Evolutionary conservation across 2,888 invertebrate species (phyloP).

Genomic region (Pecten maximus): DNA sequence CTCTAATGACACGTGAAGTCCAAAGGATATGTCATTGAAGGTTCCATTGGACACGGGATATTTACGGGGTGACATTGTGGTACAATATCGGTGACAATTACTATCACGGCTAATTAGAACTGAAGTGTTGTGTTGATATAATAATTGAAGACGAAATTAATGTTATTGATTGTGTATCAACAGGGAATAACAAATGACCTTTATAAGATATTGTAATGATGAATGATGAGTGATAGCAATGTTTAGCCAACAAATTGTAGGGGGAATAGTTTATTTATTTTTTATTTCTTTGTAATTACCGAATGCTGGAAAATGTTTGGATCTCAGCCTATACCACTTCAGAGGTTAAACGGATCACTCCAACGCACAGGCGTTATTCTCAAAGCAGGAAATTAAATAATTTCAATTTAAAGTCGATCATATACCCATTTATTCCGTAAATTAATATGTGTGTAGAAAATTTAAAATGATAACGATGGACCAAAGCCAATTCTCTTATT

Average conservation of each 20-base stretch:
- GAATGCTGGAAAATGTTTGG: background rate
- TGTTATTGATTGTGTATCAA: background rate
- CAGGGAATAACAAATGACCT: background rate
- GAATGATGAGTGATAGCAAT: background rate
- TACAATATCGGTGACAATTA: too few species aligned
- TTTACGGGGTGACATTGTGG: background rate
- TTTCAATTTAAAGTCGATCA: background rate
- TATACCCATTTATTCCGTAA: background rate
- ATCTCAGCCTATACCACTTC: background rate
- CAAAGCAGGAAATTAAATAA: background rate
- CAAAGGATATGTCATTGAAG: background rate
- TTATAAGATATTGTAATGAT: background rate
- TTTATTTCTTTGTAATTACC: background rate
- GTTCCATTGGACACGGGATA: background rate
- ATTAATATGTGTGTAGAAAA: background rate
- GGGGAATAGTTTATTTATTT: too few species aligned
- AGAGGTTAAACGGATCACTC: background rate
- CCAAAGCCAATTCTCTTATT: background rate
- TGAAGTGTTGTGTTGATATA: too few species aligned
- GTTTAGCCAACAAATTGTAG: too few species aligned
- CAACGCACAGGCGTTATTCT: background rate
- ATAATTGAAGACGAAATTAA: background rate
- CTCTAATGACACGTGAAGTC: background rate
- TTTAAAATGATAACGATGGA: background rate
- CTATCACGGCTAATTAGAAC: too few species aligned